phyloP scores from a whole-genome alignment of 2,113 vertebrate genomes.

The Typhlomys cinereus region DNA sequence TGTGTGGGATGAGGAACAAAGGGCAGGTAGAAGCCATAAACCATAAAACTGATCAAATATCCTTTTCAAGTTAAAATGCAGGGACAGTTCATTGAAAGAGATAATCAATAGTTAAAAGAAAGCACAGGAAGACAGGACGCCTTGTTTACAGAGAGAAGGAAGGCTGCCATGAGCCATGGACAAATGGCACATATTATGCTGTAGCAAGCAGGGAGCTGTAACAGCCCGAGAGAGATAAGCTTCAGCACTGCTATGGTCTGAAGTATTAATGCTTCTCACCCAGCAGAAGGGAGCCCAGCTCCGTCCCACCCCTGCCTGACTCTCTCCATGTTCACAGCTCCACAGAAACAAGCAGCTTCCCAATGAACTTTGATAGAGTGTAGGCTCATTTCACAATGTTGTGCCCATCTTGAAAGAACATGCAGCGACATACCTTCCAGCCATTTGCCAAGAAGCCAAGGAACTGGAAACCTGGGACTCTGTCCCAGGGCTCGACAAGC shows the following conservation, averaged over 20 bases:
- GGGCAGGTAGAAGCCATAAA: constrained; percentile 48
- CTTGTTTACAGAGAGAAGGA: not conserved
- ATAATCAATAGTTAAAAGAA: constrained; percentile 41
- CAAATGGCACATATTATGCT: not conserved
- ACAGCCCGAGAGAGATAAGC: constrained; percentile 51
- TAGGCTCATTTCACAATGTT: not conserved
- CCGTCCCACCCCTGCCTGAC: not conserved
- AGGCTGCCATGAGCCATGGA: not conserved
- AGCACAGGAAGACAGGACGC: not conserved
- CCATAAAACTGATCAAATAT: constrained; percentile 66
- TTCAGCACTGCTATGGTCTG: not conserved
- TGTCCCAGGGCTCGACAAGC: not conserved
- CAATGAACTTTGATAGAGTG: not conserved
- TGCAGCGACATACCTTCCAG: not conserved
- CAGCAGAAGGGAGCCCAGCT: not conserved
- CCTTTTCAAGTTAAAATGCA: constrained; percentile 69
- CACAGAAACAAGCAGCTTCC: constrained; percentile 52
- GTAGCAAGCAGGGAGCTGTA: constrained; percentile 13
- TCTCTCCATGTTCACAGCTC: not conserved
- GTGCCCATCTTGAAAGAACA: not conserved
- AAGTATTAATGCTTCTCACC: not conserved
- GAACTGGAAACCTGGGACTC: not conserved
- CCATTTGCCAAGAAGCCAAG: not conserved
- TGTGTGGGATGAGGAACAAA: constrained; percentile 54
- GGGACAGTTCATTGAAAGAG: not conserved